These are phyloP conservation scores for Leucoma salicis DNA, from an alignment of 2,888 invertebrate genomes.

Conservation along the genomic window DNA sequence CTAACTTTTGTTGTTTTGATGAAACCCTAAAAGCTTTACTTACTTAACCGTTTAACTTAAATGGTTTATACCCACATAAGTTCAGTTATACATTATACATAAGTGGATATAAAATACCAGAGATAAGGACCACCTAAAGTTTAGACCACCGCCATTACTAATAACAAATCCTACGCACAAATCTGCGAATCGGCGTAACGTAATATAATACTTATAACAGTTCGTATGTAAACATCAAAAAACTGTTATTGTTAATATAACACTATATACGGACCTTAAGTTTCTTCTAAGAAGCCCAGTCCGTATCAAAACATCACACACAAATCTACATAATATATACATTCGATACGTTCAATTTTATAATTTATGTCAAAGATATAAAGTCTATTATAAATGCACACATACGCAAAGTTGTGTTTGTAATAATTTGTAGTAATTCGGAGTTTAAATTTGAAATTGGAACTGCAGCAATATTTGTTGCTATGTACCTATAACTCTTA, in stretches of 20 bases:
- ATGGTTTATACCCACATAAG: conserved; percentile 2
- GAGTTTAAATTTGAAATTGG: conserved; percentile 64
- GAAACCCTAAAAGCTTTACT: too few relatives aligned
- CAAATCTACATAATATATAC: conserved; percentile 25
- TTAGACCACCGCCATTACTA: conserved; percentile 43
- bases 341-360: conserved; percentile 14
- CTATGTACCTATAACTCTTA: conserved; percentile 25
- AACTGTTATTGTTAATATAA: conserved; percentile 59
- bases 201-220: conserved; percentile 54
- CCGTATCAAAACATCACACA: conserved; percentile 52
- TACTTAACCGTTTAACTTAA: conserved; percentile 6
- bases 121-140: conserved; percentile 47
- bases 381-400: conserved; percentile 16
- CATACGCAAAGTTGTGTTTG: conserved; percentile 37
- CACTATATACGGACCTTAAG: conserved; percentile 53
- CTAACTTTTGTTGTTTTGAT: too few relatives aligned
- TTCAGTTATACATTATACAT: conserved; percentile 12
- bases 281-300: conserved; percentile 56
- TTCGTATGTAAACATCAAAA: conserved; percentile 56
- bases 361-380: conserved; percentile 20
- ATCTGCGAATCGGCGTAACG: conserved; percentile 63
- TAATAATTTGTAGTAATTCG: conserved; percentile 60
- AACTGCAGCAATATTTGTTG: conserved; percentile 51
- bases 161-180: conserved; percentile 64
- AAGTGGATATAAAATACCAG: conserved; percentile 18